Base-by-base conservation (phyloP, 64 coral and sea anemone species). In the Cladopsammia gracilis region DNA sequence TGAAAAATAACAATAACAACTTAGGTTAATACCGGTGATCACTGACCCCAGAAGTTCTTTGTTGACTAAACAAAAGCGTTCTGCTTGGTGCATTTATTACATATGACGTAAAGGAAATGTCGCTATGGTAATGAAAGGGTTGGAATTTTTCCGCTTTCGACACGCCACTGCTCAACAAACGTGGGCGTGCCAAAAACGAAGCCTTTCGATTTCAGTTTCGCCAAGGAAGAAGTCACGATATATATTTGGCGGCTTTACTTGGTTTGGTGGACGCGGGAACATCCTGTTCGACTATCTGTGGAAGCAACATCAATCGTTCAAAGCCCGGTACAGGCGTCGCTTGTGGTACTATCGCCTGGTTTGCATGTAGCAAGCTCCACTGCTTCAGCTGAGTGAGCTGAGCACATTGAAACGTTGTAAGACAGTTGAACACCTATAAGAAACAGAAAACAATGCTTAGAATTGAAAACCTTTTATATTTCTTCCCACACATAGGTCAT, bases 91-190 rank as follows among this genome's bases (percentile, higher is more conserved):
- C 53, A 10, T n/a, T n/a, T n/a, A n/a, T 56, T 12, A 82, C 23
- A 10, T 1, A 78, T 57, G 50, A 58, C 49, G 51, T 56, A 34
- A 34, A 13, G 6, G 34, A 59, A 64, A 82, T 15, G 42, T 10
- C 34, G 22, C 65, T 25, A 69, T 69, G 65, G 22, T 25, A 69
- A 25, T 20, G n/a, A 10, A 69, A 5, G 61, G 70, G 25, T 72
- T 45, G 70, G 70, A 72, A 72, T 72, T 82, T 82, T 82, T 82
- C 78, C 78, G 58, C 78, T 64, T 82, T 82, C 58, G 58, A 82
- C 56, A 53, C 12, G 62, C 18, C 13, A 64, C 23, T 11, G 48
- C 15, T 42, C 1, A 43, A 7, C 4, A 16, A 15, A 13, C 46
- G 78, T 10, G 42, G 25, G 24, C 42, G 16, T 82, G 59, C 26